Conservation (phyloP, 1,140 invertebrate genomes). For the Halyomorpha halys region DNA sequence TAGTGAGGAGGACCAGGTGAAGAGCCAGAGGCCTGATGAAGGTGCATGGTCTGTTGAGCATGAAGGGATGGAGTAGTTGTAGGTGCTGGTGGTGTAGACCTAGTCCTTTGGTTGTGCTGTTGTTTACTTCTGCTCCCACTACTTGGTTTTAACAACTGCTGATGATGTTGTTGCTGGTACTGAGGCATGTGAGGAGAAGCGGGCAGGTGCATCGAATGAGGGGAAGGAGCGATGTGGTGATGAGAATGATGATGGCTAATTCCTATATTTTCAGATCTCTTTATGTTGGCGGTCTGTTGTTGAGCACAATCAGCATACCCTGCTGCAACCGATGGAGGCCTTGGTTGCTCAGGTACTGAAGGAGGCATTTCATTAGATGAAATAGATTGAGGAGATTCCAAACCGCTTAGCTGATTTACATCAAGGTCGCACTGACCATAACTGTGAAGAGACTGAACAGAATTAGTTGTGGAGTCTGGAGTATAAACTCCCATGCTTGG, state of each 20-base stretch:
- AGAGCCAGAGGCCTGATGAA: constrained; percentile 32
- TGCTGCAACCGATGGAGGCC: constrained; percentile 22
- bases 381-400: constrained; percentile 72
- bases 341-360: constrained; percentile 28
- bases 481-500: constrained; percentile 73
- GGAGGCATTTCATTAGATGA: constrained; percentile 64
- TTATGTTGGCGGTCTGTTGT: constrained; percentile 27
- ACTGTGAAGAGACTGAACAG: constrained; percentile 63
- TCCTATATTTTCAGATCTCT: no score
- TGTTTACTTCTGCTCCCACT: constrained; percentile 27
- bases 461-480: constrained; percentile 73
- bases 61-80: constrained; percentile 30
- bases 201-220: background rate
- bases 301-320: constrained; percentile 34
- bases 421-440: constrained; percentile 68
- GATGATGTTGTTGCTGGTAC: constrained; percentile 35
- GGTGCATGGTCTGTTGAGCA: constrained; percentile 30
- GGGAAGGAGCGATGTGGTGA: constrained; percentile 2
- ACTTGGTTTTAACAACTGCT: constrained; percentile 36
- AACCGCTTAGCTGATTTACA: constrained; percentile 59
- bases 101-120: constrained; percentile 37
- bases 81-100: constrained; percentile 41
- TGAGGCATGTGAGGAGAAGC: constrained; percentile 6
- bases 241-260: background rate
- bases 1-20: constrained; percentile 36